phyloP scores from a whole-genome alignment of 2,888 invertebrate genomes.

The Galerucella calmariensis region DNA sequence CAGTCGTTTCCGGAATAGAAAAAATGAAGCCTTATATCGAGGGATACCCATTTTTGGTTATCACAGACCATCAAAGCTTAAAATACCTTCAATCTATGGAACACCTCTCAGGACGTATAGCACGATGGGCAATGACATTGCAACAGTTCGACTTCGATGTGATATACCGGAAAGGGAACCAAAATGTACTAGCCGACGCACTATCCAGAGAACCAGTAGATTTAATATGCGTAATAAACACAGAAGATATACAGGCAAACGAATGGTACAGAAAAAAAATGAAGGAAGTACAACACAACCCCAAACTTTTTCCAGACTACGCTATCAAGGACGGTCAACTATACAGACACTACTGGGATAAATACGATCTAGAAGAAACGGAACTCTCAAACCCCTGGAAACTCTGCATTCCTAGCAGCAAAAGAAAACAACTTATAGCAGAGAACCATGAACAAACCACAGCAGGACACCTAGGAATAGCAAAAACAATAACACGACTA shows the following conservation, averaged over 20 bases:
- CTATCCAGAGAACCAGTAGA: background rate
- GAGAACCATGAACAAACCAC: too few relatives aligned
- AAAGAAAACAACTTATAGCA: too few relatives aligned
- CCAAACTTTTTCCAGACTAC: background rate
- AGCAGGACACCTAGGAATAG: too few relatives aligned
- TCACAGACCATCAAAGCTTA: constrained; percentile 48
- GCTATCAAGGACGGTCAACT: too few relatives aligned
- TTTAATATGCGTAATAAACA: background rate
- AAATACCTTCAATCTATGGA: constrained; percentile 41
- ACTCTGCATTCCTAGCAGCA: too few relatives aligned
- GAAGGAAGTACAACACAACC: background rate
- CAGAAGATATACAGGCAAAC: background rate
- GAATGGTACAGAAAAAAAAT: background rate
- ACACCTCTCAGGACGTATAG: constrained; percentile 26
- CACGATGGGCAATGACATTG: background rate
- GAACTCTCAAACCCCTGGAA: too few relatives aligned
- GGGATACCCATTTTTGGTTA: constrained; percentile 47
- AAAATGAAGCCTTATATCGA: too few relatives aligned
- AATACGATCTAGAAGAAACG: too few relatives aligned
- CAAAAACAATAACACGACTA: too few relatives aligned
- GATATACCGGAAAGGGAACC: background rate
- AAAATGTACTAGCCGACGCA: background rate
- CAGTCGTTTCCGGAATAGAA: too few relatives aligned
- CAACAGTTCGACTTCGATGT: too few relatives aligned
- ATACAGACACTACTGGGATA: too few relatives aligned